Evolutionary conservation across 2,113 vertebrate genomes (phyloP).

Genomic region (Bostrychus sinensis): DNA sequence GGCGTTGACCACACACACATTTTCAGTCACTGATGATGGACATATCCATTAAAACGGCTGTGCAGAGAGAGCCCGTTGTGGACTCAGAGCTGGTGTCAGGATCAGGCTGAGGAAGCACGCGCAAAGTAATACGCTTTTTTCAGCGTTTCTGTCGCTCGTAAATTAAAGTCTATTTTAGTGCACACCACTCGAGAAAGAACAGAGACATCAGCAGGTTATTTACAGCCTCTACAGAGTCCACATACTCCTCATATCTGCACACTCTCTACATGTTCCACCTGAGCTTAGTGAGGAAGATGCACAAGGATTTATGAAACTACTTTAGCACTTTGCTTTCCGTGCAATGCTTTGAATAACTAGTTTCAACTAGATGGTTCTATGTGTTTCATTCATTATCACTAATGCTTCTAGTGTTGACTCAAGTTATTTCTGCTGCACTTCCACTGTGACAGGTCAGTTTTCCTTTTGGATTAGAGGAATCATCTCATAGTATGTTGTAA

Average conservation of each 20-base stretch:
- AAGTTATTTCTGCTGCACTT: not conserved
- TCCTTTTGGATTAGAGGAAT: no score
- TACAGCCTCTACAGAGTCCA: constrained; percentile 41
- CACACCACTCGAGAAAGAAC: constrained; percentile 22
- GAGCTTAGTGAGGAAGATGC: not conserved
- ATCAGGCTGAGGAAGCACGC: not conserved
- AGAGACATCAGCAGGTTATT: constrained; percentile 45
- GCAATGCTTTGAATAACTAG: not conserved
- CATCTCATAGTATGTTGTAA: no score
- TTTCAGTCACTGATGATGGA: constrained; percentile 20
- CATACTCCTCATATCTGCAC: constrained; percentile 7
- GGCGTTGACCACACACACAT: not conserved
- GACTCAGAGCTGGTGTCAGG: constrained; percentile 21
- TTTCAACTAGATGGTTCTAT: not conserved
- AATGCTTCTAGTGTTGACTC: not conserved
- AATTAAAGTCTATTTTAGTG: constrained; percentile 52
- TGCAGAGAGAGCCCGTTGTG: not conserved
- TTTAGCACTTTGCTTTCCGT: not conserved
- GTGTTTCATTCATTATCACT: no score
- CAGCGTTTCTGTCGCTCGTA: constrained; percentile 16
- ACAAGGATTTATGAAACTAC: not conserved
- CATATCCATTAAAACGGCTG: constrained; percentile 33
- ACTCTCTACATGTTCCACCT: not conserved
- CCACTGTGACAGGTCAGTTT: no score
- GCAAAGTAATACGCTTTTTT: constrained; percentile 15